Evolutionary conservation across 2,113 vertebrate species (phyloP).

Genomic region (Siphamia tubifer): DNA sequence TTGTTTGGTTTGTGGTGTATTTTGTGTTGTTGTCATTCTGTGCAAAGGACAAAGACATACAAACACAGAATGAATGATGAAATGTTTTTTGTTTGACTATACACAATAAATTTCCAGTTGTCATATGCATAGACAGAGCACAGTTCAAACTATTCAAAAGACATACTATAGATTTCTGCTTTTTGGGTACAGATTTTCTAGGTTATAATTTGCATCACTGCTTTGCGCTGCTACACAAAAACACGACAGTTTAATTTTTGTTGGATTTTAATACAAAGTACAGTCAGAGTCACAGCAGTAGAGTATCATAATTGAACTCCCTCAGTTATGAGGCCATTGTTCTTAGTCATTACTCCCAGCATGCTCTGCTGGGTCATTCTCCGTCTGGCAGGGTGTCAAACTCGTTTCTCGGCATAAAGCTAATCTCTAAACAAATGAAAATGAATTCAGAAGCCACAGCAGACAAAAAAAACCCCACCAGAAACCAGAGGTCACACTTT

Average conservation of each 20-base stretch:
- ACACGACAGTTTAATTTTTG: background rate
- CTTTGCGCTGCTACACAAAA: background rate
- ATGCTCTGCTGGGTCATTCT: conserved; percentile 37
- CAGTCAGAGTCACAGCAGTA: background rate
- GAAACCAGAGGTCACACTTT: conserved; percentile 16
- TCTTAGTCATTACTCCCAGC: conserved; percentile 45
- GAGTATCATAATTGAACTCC: conserved; percentile 40
- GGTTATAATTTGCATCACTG: background rate
- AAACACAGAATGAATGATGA: no score
- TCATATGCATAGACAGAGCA: background rate
- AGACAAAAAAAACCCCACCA: conserved; percentile 30
- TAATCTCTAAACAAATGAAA: conserved; percentile 57
- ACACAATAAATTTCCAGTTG: background rate
- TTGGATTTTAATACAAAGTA: conserved; percentile 13
- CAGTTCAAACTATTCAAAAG: background rate
- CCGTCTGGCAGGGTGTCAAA: conserved; percentile 43
- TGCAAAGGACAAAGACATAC: no score
- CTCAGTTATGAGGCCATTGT: conserved; percentile 29
- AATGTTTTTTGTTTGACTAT: background rate
- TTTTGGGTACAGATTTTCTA: background rate
- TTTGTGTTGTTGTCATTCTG: no score
- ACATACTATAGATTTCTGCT: background rate
- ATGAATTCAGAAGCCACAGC: conserved; percentile 30
- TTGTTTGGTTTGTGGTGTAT: background rate
- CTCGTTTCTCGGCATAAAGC: conserved; percentile 8